Evolutionary conservation across 2,888 invertebrate genomes (phyloP), one percentile per base, ranked within the genome.

Genomic region (Eupelmus urozonus): DNA sequence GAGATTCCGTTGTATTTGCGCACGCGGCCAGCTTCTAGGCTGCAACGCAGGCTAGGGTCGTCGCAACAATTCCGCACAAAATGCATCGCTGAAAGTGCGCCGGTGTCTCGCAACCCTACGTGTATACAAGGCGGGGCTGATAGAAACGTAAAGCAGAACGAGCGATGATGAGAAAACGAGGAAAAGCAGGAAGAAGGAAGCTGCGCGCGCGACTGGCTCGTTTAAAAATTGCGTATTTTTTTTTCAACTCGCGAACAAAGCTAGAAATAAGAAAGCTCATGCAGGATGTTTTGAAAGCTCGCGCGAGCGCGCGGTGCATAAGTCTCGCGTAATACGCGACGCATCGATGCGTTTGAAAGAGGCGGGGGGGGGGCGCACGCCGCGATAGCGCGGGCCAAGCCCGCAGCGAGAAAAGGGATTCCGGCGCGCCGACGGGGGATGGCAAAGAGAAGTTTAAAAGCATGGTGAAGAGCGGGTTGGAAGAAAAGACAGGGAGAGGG

Each of bases 151-250:
- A 84, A 80, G 81, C 78, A 82, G 79, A 80, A 69, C 67, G 81
- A 70, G 29, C 9, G 27, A 49, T 25, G 2, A 16, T 18, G 49
- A 13, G 34, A 29, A 9, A 25, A 40, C 1, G 42, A 57, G 23
- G 9, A 42, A 42, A 1, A 18, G 27, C 4, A 7, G n/a, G 57
- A 59, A 7, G 20, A 1, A 60, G 60, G 27, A 13, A 51, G 84
- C 59, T 5, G 23, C 77, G 79, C 65, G 79, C 78, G 80, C 81
- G 82, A 80, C n/a, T n/a, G n/a, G n/a, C n/a, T n/a, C n/a, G 62
- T 63, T 78, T 70, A 70, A 78, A 74, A 74, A 73, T 73, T 73
- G 63, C 69, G 69, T 73, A 73, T 62, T 78, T 76, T 67, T 62
- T 60, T 76, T 67, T 62, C 67, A 75, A 20, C 20, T 25, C 11